Percentiles rank a stretch among this genome's conserved stretches.
phyloP scores from a whole-genome alignment of 2,888 invertebrate genomes.

The Pseudococcus longispinus region DNA sequence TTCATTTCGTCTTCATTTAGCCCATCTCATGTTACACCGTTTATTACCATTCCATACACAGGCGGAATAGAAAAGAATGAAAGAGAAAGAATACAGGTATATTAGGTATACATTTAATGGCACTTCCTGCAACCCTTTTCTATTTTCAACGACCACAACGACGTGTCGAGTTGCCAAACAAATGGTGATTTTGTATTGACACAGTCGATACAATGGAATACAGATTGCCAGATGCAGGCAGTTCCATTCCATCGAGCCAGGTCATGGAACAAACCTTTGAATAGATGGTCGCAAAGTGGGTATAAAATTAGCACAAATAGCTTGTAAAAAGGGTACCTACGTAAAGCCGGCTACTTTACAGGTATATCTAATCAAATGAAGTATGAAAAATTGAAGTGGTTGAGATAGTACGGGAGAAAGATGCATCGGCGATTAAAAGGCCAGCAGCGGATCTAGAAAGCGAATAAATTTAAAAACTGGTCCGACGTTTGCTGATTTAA shows the following conservation, averaged over 20 bases:
- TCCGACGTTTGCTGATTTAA: not conserved
- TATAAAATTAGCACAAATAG: not conserved
- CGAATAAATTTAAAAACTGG: conserved; percentile 26
- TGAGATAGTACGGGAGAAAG: not conserved
- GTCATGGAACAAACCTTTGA: not conserved
- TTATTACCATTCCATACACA: not conserved
- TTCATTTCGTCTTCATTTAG: not conserved
- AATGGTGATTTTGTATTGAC: not conserved
- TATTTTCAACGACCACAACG: not conserved
- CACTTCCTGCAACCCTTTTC: not conserved
- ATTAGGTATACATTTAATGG: not conserved
- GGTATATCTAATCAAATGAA: not conserved
- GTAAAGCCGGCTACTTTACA: not conserved
- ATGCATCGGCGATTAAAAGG: not conserved
- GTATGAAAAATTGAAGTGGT: conserved; percentile 10
- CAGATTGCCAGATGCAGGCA: not conserved
- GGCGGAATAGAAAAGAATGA: not conserved
- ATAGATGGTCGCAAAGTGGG: not conserved
- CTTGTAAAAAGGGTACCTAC: not conserved
- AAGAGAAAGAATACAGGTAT: not conserved
- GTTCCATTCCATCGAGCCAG: not conserved
- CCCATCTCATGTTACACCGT: not conserved
- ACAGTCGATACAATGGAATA: not conserved
- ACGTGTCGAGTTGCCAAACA: not conserved
- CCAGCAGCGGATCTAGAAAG: not conserved